phyloP scores from a whole-genome alignment of 1,140 invertebrate species.

The Octopus bimaculoides region DNA sequence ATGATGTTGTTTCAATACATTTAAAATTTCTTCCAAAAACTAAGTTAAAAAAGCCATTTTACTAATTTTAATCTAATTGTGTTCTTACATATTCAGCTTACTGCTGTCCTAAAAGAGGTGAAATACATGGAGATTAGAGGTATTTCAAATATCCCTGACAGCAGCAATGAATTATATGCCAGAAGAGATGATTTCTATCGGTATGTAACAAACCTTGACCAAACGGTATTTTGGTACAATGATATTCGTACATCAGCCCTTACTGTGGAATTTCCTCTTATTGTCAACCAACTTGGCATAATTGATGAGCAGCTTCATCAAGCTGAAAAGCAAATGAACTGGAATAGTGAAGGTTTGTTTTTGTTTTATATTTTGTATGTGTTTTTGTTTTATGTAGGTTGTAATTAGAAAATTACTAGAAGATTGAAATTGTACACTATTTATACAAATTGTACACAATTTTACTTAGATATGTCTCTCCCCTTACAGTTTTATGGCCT shows the following conservation, averaged over 20 bases:
- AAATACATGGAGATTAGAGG: constrained; percentile 45
- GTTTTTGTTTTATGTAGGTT: too few relatives aligned
- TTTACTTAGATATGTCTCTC: too few relatives aligned
- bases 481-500: too few relatives aligned
- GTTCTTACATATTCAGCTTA: constrained; percentile 26
- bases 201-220: constrained; percentile 44
- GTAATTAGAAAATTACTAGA: too few relatives aligned
- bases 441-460: too few relatives aligned
- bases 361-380: too few relatives aligned
- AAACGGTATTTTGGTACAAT: constrained; percentile 61
- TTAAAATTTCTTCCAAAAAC: too few relatives aligned
- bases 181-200: constrained; percentile 41
- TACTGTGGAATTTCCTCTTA: constrained; percentile 75
- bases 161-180: constrained; percentile 36
- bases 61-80: too few relatives aligned
- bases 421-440: too few relatives aligned
- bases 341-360: constrained; percentile 71
- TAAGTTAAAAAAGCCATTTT: too few relatives aligned
- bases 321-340: constrained; percentile 72
- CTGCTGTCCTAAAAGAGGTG: constrained; percentile 51
- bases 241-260: constrained; percentile 71
- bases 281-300: constrained; percentile 71
- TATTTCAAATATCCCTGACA: constrained; percentile 43
- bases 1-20: too few relatives aligned
- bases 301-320: constrained; percentile 74